Conservation (phyloP, 2,113 vertebrate genomes). For the Megaptera novaeangliae region DNA sequence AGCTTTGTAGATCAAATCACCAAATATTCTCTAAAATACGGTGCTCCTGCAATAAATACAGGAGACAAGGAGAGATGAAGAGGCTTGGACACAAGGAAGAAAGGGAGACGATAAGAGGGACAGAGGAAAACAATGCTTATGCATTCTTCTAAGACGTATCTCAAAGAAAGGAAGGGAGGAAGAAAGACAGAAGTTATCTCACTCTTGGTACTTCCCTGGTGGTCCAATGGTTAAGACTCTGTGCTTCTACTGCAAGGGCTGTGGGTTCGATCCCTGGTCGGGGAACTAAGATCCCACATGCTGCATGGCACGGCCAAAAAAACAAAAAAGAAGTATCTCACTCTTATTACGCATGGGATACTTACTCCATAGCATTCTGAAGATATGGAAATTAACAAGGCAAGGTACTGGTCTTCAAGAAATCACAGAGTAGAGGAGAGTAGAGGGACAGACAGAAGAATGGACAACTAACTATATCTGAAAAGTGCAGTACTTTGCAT, state of each 20-base stretch:
- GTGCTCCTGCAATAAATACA: accelerated
- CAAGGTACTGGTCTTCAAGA: background rate
- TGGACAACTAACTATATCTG: accelerated
- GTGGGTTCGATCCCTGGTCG: too few relatives aligned
- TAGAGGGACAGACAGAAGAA: accelerated
- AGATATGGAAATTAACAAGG: accelerated
- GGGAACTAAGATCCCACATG: too few relatives aligned
- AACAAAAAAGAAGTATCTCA: background rate
- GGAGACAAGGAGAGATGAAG: background rate
- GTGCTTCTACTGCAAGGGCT: too few relatives aligned
- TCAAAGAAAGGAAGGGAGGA: too few relatives aligned
- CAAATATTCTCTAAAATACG: background rate
- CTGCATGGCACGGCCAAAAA: too few relatives aligned
- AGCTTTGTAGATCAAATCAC: background rate
- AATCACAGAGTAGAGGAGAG: background rate
- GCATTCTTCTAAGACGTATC: accelerated
- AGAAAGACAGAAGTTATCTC: too few relatives aligned
- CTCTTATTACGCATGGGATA: accelerated
- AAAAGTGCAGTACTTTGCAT: accelerated
- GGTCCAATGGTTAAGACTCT: too few relatives aligned
- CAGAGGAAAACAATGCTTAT: accelerated
- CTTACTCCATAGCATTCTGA: too few relatives aligned
- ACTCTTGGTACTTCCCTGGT: too few relatives aligned
- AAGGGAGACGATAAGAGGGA: accelerated
- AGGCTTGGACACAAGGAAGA: background rate